A percentile compares a stretch with the other conserved stretches of the same genome.
Evolutionary conservation across 92 coral and sea anemone genomes (phyloP).

Genomic region (Epizoanthus stellaris): DNA sequence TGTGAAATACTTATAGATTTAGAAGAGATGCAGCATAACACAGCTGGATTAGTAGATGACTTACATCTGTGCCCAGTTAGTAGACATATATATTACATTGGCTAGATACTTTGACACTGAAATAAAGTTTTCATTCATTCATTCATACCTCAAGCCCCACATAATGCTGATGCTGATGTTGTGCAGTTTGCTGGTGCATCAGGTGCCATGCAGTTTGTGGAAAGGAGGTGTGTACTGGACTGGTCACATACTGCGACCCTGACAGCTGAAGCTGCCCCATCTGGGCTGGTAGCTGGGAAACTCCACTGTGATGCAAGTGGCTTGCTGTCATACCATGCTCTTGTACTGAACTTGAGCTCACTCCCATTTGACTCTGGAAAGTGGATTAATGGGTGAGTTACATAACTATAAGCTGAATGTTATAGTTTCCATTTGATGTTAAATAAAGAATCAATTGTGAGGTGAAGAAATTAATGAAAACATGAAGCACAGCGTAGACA

Average conservation of each 20-base stretch:
- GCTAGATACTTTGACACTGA: too few species aligned
- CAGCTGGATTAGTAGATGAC: too few species aligned
- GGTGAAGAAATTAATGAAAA: too few species aligned
- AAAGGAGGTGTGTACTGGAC: conserved; percentile 89
- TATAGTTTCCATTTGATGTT: neutral
- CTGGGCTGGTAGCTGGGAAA: conserved; percentile 85
- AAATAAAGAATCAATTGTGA: too few species aligned
- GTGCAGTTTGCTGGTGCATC: conserved; percentile 76
- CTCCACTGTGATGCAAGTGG: conserved; percentile 71
- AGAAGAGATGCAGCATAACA: too few species aligned
- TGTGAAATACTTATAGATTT: too few species aligned
- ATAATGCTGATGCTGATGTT: conserved; percentile 73
- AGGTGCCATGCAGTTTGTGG: conserved; percentile 93
- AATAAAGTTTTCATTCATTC: neutral
- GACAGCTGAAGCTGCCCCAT: conserved; percentile 96
- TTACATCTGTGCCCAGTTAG: too few species aligned
- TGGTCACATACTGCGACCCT: conserved; percentile 88
- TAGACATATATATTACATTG: too few species aligned
- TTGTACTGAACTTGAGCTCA: conserved; percentile 67
- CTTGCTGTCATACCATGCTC: conserved; percentile 80
- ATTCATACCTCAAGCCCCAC: conserved; percentile 79
- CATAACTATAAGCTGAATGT: neutral
- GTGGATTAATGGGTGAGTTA: neutral
- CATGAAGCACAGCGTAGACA: too few species aligned
- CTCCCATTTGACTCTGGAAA: conserved; percentile 77